Evolutionary conservation across 2,888 invertebrate species (phyloP), one percentile per base, ranked within the genome.

Genomic region (Taphrorychus bicolor): DNA sequence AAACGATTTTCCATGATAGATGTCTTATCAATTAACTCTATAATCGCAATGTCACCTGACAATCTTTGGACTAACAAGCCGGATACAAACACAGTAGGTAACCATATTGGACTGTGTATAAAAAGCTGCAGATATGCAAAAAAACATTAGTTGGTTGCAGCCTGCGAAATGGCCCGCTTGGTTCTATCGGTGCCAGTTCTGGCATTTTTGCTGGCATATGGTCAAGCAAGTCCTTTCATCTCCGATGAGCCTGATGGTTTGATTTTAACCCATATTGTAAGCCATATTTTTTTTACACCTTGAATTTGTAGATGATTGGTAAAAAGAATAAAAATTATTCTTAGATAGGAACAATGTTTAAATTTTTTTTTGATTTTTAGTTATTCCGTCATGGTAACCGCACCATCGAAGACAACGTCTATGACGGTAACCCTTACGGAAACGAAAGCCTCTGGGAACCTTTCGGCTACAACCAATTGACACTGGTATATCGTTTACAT

Each of bases 371-470:
- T n/a, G n/a, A n/a, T 32, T 45, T 7, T 63, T 78, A 91, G 90
- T 80, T 92, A 54, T 90, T 87, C 79, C 85, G 93, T 56, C 93
- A 93, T 84, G 93, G 93, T 22, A 89, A 91, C 74, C 83, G 93
- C 76, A 89, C 91, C 70, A 91, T 92, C 7, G 87, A 88, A 41
- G 66, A 70, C 24, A 85, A 86, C 72, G 86, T 89, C 5, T 93
- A 89, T 78, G 89, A 90, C 11, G 88, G 84, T 68, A 92, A 92
- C 83, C 88, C 88, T 2, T 84, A 89, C 72, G 83, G 78, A 40
- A 86, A 89, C 76, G 85, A 87, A 73, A 84, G 85, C 17, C 71
- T 59, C 40, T 87, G 86, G 79, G 88, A 87, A 83, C 91, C 91
- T 9, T 88, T 86, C 73, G 92, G 92, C 59, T 90, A 88, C 85